Conservation (phyloP, 1,140 invertebrate species). For the Choristoneura fumiferana region DNA sequence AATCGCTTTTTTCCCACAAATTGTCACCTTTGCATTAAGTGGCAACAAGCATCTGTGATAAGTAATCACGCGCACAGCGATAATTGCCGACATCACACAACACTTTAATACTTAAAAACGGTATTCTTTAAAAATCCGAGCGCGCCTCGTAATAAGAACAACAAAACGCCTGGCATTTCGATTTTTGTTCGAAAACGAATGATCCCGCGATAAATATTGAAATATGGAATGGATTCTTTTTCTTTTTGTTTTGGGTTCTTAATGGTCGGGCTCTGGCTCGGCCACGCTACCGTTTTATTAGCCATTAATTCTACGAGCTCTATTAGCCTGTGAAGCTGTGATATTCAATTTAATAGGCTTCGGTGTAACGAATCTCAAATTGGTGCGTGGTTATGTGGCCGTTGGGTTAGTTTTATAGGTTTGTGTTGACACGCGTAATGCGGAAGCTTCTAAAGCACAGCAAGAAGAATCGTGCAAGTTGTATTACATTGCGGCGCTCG, state of each 20-base stretch:
- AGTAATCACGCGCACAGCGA: too few species aligned
- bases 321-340: neutral
- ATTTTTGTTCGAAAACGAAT: conserved; percentile 69
- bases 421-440: too few species aligned
- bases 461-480: too few species aligned
- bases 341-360: conserved; percentile 5
- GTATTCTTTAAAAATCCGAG: too few species aligned
- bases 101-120: too few species aligned
- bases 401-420: too few species aligned
- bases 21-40: too few species aligned
- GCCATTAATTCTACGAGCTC: conserved; percentile 25
- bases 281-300: conserved; percentile 45
- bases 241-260: conserved; percentile 29
- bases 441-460: too few species aligned
- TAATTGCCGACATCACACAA: too few species aligned
- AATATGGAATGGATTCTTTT: conserved; percentile 66
- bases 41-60: too few species aligned
- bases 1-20: too few species aligned
- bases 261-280: conserved; percentile 32
- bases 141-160: conserved; percentile 63
- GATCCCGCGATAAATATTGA: conserved; percentile 74
- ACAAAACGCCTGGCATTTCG: conserved; percentile 45
- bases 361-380: conserved; percentile 8
- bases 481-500: too few species aligned
- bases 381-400: conserved; percentile 9